Percentiles rank a stretch among this genome's conserved stretches.
These are phyloP conservation scores for Clarias pachynema DNA, from an alignment of 2,797 vertebrate genomes.

Conservation along the genomic window DNA sequence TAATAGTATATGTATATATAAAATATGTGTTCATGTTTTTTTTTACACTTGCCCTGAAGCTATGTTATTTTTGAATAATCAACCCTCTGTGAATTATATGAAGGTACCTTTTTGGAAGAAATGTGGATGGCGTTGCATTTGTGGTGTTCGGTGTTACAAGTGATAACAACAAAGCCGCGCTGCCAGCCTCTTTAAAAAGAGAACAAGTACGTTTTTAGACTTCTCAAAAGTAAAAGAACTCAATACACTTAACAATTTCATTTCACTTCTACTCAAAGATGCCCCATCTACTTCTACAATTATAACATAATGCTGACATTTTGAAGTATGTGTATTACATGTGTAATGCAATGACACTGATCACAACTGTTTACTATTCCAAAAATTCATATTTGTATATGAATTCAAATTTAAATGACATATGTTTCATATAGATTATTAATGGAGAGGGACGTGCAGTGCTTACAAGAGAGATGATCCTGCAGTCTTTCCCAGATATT, in stretches of 20 bases:
- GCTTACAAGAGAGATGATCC: constrained; percentile 66
- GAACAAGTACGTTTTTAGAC: constrained; percentile 53
- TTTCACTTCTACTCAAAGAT: background rate
- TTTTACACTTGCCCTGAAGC: background rate
- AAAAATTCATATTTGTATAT: too few relatives aligned
- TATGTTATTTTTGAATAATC: background rate
- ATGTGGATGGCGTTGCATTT: constrained; percentile 67
- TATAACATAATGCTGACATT: too few relatives aligned
- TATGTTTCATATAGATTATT: constrained; percentile 63
- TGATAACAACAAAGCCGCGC: constrained; percentile 48
- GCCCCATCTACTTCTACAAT: too few relatives aligned
- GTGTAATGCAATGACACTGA: too few relatives aligned
- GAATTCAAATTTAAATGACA: background rate
- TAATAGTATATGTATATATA: background rate
- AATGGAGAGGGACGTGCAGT: constrained; percentile 62
- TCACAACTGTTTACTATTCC: too few relatives aligned
- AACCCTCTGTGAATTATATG: background rate
- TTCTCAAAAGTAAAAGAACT: background rate
- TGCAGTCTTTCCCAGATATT: constrained; percentile 49
- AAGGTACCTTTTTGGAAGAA: constrained; percentile 72
- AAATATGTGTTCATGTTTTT: background rate
- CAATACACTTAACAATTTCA: background rate
- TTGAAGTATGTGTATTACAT: too few relatives aligned
- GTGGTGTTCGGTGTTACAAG: constrained; percentile 69
- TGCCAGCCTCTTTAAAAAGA: constrained; percentile 63